phyloP scores from a whole-genome alignment of 1,140 invertebrate genomes.

The Eriocheir sinensis region DNA sequence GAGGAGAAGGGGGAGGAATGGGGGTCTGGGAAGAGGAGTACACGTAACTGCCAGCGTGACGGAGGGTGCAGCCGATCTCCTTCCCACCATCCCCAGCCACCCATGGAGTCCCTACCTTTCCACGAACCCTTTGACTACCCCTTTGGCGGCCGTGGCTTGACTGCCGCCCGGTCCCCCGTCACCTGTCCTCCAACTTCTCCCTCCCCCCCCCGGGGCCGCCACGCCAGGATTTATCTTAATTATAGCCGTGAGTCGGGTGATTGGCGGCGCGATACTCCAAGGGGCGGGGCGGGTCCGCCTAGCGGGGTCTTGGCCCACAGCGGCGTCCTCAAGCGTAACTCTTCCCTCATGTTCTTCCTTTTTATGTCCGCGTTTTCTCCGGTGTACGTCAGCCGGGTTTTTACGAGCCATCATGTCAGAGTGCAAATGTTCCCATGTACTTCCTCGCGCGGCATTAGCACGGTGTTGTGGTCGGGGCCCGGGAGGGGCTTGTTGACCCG shows the following conservation, averaged over 20 bases:
- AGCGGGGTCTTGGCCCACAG: not conserved
- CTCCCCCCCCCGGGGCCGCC: not conserved
- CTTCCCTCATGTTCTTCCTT: constrained; percentile 32
- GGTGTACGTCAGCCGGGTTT: constrained; percentile 17
- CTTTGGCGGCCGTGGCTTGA: not conserved
- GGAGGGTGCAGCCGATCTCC: not conserved
- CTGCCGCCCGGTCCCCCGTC: not conserved
- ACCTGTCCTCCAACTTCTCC: constrained; percentile 27
- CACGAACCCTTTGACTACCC: not conserved
- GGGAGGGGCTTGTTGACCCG: not conserved
- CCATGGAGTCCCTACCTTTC: not conserved
- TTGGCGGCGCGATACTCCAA: constrained; percentile 4
- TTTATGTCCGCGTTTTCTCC: constrained; percentile 28
- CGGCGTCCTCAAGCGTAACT: constrained; percentile 11
- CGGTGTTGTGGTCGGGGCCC: not conserved
- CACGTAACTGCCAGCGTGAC: constrained; percentile 12
- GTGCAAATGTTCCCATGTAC: constrained; percentile 31
- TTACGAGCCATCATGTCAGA: constrained; percentile 29
- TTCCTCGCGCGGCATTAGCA: not conserved
- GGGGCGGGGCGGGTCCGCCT: not conserved
- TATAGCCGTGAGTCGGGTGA: constrained; percentile 37
- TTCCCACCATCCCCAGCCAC: not conserved
- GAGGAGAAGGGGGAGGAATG: not conserved
- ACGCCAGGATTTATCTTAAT: constrained; percentile 34
- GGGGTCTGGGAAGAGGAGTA: constrained; percentile 26